phyloP scores from a whole-genome alignment of 1,140 invertebrate species.

The Microvelia longipes region DNA sequence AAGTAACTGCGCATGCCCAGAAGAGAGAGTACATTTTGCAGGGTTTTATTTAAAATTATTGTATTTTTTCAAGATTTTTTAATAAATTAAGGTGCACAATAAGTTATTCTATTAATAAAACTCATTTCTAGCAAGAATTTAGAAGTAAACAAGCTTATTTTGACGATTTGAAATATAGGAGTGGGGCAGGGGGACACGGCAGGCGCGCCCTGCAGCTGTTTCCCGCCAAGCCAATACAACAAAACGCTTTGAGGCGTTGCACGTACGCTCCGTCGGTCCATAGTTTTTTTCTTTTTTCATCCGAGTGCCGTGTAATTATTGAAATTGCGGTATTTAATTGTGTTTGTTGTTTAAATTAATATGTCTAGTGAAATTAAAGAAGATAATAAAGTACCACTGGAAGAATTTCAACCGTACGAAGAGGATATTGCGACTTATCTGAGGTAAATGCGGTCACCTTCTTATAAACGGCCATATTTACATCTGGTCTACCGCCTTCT shows the following conservation, averaged over 20 bases:
- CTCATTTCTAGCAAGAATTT: too few relatives aligned
- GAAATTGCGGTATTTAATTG: conserved; percentile 14
- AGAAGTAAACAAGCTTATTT: too few relatives aligned
- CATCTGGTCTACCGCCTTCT: conserved; percentile 26
- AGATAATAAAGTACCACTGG: conserved; percentile 27
- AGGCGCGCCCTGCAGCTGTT: conserved; percentile 42
- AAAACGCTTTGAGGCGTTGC: conserved; percentile 35
- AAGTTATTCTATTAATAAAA: too few relatives aligned
- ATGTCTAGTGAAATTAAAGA: conserved; percentile 27
- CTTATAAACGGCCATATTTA: conserved; percentile 39
- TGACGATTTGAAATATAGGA: background rate
- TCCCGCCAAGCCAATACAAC: conserved; percentile 46
- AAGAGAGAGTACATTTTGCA: background rate
- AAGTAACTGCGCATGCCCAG: background rate
- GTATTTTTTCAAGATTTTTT: too few relatives aligned
- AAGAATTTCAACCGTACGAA: conserved; percentile 29
- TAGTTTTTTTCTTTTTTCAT: conserved; percentile 18
- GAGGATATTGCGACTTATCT: conserved; percentile 30
- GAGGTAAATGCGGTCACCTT: conserved; percentile 33
- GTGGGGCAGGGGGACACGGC: background rate
- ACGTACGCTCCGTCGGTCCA: conserved; percentile 17
- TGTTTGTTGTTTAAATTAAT: conserved; percentile 16
- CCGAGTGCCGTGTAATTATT: conserved; percentile 19
- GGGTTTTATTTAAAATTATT: too few relatives aligned
- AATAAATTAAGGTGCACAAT: too few relatives aligned